A percentile compares a stretch with the other conserved stretches of the same genome.
Evolutionary conservation across 2,797 vertebrate genomes (phyloP).

Genomic region (Rhabdomys pumilio): DNA sequence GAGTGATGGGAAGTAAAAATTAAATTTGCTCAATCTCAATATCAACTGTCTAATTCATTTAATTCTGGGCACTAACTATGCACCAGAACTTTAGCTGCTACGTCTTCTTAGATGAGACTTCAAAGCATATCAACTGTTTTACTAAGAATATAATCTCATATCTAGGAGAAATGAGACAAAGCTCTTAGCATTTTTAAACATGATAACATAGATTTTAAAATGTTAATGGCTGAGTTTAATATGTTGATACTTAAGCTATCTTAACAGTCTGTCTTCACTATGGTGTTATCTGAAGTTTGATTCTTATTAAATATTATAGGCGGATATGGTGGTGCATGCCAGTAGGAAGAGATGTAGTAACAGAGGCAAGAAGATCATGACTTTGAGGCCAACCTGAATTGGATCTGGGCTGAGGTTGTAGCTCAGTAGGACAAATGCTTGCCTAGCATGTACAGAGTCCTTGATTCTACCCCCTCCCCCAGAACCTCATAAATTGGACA

Average conservation of each 20-base stretch:
- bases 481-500: not conserved
- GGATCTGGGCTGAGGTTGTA: not conserved
- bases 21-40: not conserved
- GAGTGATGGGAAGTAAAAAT: not conserved
- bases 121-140: constrained; percentile 19
- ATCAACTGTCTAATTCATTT: not conserved
- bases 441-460: not conserved
- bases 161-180: not conserved
- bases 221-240: not conserved
- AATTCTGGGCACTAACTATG: not conserved
- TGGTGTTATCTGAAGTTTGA: not conserved
- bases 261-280: not conserved
- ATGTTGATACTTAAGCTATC: not conserved
- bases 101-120: not conserved
- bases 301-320: constrained; percentile 17
- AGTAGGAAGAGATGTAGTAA: not conserved
- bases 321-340: not conserved
- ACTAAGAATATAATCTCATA: not conserved
- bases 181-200: not conserved
- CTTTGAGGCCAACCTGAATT: not conserved
- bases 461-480: too few species aligned
- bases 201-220: not conserved
- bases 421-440: not conserved
- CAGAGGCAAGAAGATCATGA: not conserved
- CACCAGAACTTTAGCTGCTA: not conserved